Conservation (phyloP, 2,888 invertebrate species). For the Drosophila pegasa region DNA sequence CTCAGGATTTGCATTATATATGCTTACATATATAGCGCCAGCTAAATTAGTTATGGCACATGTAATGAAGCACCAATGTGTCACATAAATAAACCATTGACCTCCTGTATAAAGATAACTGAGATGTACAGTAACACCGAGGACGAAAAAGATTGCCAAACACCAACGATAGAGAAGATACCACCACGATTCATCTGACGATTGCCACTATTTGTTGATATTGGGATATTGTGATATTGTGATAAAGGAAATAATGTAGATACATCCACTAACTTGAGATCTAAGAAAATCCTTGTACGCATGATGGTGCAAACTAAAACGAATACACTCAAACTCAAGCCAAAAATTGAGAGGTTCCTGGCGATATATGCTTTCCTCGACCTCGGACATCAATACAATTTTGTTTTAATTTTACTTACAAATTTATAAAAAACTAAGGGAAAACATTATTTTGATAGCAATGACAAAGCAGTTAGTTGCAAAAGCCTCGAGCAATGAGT, state of each 20-base stretch:
- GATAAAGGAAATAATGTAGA: not conserved
- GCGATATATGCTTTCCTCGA: not conserved
- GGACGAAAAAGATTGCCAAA: slow-evolving; percentile 34
- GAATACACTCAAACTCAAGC: slow-evolving; percentile 22
- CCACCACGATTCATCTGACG: slow-evolving; percentile 6
- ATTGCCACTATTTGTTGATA: slow-evolving; percentile 51
- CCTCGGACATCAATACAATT: slow-evolving; percentile 13
- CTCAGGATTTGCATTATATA: slow-evolving; percentile 17
- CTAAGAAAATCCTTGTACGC: slow-evolving; percentile 38
- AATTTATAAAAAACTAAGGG: not conserved
- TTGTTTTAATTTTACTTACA: not conserved
- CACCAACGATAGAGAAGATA: slow-evolving; percentile 57
- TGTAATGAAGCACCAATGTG: slow-evolving; percentile 49
- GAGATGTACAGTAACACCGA: not conserved
- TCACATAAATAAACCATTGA: slow-evolving; percentile 45
- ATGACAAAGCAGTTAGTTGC: slow-evolving; percentile 12
- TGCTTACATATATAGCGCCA: slow-evolving; percentile 36
- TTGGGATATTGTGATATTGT: too few relatives aligned
- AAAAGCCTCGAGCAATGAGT: slow-evolving; percentile 22
- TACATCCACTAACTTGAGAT: slow-evolving; percentile 47
- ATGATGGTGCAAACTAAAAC: slow-evolving; percentile 31
- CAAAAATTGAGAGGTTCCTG: slow-evolving; percentile 42
- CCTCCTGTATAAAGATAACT: slow-evolving; percentile 7
- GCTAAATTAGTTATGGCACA: slow-evolving; percentile 24
- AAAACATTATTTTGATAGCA: slow-evolving; percentile 26